Base-by-base conservation (phyloP, 2,888 invertebrate genomes). In the Drosophila nigricruria region DNA sequence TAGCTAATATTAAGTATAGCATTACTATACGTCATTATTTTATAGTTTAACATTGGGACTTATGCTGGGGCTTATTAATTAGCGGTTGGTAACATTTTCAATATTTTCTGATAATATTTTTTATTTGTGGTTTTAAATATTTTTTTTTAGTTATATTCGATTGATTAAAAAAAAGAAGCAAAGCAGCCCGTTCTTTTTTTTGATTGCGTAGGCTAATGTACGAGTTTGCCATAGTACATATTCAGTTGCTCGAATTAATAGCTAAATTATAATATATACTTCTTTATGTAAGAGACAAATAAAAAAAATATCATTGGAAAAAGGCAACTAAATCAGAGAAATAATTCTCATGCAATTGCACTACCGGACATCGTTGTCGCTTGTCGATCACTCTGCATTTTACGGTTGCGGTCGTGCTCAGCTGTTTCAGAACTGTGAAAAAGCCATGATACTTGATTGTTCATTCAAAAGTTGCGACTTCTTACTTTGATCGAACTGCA, bases 301-400 rank as follows among this genome's bases (percentile, higher is more conserved):
- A 53, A 75, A 89, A 88, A 89, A 79, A 84, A 88, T 79, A 75
- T 79, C 38, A 59, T 74, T 77, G 70, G 68, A 62, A 86, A 92
- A 91, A 86, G 91, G 89, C 90, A 93, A 93, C 93, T 92, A 93
- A 93, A 93, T 93, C 93, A 93, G 93, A 93, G 93, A 93, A 93
- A 93, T 92, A 93, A 93, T 92, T 93, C 93, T 93, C 93, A 93
- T 93, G 93, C 93, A 86, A 93, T 93, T 92, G 93, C 92, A 92
- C 93, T 93, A 70, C 93, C 93, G 78, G 93, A 93, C 92, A 93
- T 93, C 91, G 93, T 93, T 90, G 93, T 92, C 86, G 92, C 88
- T 90, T 93, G 93, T 73, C 92, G 91, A 73, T 93, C 93, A 89
- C 83, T 92, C 84, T 92, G 92, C 87, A 91, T 87, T 47, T 93